Conservation (phyloP, 2,797 vertebrate genomes). For the Enteromius anoplus region DNA sequence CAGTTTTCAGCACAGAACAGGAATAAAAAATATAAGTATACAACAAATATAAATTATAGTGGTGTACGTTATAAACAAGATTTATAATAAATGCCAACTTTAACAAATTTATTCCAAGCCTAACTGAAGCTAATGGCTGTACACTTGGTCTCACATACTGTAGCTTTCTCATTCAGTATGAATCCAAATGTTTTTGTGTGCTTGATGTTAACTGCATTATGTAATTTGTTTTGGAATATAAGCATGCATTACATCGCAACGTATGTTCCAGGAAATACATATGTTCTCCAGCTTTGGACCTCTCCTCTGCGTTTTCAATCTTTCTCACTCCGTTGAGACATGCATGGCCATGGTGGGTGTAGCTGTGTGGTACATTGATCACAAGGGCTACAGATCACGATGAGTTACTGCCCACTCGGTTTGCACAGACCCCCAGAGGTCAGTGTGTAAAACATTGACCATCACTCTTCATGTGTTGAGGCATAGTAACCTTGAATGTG, state of each 20-base stretch:
- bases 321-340: not conserved
- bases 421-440: conserved; percentile 33
- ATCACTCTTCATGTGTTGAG: conserved; percentile 40
- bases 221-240: not conserved
- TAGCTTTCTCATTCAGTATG: not conserved
- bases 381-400: conserved; percentile 18
- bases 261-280: not conserved
- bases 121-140: not conserved
- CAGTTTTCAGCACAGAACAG: not conserved
- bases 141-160: not conserved
- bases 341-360: not conserved
- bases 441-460: conserved; percentile 41
- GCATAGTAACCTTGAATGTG: conserved; percentile 50
- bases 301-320: not conserved
- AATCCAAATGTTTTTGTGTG: not conserved
- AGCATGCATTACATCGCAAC: not conserved
- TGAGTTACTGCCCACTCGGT: conserved; percentile 32
- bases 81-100: not conserved
- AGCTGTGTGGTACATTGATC: conserved; percentile 6
- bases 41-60: not conserved
- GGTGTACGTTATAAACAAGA: not conserved
- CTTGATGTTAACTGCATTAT: not conserved
- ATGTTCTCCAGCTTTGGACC: not conserved
- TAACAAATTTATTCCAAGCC: not conserved
- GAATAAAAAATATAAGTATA: not conserved